These are phyloP conservation scores for Perdita meconis DNA, from an alignment of 2,888 invertebrate genomes.

Conservation along the genomic window DNA sequence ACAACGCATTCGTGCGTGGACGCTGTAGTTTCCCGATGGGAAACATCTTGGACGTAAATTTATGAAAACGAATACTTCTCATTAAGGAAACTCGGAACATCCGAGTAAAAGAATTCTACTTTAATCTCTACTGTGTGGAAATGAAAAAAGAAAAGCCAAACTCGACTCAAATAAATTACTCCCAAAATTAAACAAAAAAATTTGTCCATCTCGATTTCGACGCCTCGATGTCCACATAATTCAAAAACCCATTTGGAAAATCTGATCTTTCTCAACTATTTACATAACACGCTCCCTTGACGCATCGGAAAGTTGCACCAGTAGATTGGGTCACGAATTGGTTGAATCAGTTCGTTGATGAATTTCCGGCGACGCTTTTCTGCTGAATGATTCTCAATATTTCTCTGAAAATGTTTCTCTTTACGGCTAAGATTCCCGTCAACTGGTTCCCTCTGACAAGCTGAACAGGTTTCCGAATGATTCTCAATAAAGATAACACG, in stretches of 20 bases:
- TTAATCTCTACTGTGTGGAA: not conserved
- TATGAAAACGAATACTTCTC: not conserved
- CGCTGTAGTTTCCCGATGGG: slow-evolving; percentile 26
- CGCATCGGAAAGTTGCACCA: not conserved
- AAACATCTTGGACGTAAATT: not conserved
- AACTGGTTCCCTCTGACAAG: slow-evolving; percentile 3
- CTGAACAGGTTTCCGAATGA: slow-evolving; percentile 46
- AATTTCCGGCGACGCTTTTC: slow-evolving; percentile 18
- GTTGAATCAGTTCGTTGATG: not conserved
- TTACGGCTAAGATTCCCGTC: slow-evolving; percentile 19
- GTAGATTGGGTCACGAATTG: slow-evolving; percentile 22
- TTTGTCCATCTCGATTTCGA: too few species aligned
- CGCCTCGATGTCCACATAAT: too few species aligned
- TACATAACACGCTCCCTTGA: slow-evolving; percentile 40
- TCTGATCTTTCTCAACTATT: slow-evolving; percentile 16
- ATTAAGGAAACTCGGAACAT: too few species aligned
- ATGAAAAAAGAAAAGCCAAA: too few species aligned
- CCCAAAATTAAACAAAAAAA: too few species aligned
- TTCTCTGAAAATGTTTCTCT: slow-evolving; percentile 35
- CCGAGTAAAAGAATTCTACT: not conserved
- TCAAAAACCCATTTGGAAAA: not conserved
- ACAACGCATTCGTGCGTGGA: not conserved
- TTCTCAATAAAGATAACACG: slow-evolving; percentile 39
- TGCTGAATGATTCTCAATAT: not conserved
- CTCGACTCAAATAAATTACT: too few species aligned